Conservation (phyloP, 2,797 vertebrate species). For the Rhincodon typus region DNA sequence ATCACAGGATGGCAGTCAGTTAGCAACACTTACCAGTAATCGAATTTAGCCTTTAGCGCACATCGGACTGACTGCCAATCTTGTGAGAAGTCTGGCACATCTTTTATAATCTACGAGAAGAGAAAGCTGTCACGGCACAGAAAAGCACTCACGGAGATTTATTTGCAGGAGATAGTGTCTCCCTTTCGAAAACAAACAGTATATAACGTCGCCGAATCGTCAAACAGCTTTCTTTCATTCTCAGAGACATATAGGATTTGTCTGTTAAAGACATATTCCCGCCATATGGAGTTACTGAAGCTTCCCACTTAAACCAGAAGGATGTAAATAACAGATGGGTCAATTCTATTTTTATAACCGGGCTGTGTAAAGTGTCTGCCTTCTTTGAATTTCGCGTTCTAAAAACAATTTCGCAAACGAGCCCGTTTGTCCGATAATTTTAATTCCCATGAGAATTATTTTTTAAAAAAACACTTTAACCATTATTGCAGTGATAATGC, state of each 20-base stretch:
- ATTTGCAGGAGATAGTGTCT: not conserved
- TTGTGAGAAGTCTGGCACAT: conserved; percentile 86
- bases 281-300: not conserved
- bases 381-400: not conserved
- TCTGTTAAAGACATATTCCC: not conserved
- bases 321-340: not conserved
- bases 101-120: conserved; percentile 77
- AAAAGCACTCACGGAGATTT: not conserved
- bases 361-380: not conserved
- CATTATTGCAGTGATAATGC: not conserved
- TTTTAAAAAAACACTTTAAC: not conserved
- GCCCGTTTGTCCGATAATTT: not conserved
- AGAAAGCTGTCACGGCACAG: not conserved
- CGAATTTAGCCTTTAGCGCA: conserved; percentile 76
- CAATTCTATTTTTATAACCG: not conserved
- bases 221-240: not conserved
- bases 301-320: not conserved
- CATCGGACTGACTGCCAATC: conserved; percentile 79
- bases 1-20: not conserved
- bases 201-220: no score
- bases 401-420: not conserved
- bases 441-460: not conserved
- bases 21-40: conserved; percentile 2
- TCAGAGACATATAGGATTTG: not conserved
- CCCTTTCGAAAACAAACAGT: no score